Base-by-base conservation (phyloP, 2,888 invertebrate species). In the Lobophora halterata region DNA sequence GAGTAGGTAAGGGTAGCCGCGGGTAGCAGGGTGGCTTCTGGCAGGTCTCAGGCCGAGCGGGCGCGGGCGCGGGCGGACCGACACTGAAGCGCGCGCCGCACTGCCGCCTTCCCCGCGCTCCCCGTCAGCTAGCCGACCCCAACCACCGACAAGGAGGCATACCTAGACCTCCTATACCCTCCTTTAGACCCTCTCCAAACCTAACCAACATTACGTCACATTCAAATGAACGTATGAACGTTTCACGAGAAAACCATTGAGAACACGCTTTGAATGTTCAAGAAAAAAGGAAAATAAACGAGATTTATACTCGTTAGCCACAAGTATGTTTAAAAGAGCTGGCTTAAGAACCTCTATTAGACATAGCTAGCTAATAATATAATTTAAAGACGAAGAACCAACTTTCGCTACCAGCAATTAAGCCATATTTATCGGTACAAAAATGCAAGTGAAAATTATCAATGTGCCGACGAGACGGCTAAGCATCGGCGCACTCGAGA, bases 1-100 rank as follows among this genome's bases (percentile, higher is more conserved):
- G 70, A 65, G 56, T 62, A 60, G 65, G 71, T 62, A 58, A 66
- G 66, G 68, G 64, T 66, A 61, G 65, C 65, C 61, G 70, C 68
- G 68, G 68, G 78, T 75, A 81, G 78, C 81, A 80, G 80, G 76
- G 82, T 80, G 81, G 79, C n/a, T n/a, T n/a, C n/a, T n/a, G n/a
- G n/a, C n/a, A n/a, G n/a, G n/a, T n/a, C n/a, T n/a, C n/a, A n/a
- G n/a, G n/a, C n/a, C n/a, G n/a, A n/a, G 70, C 68, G 68, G 68
- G 78, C 75, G 81, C 79, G 81, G 81, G 80, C 77, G 82, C 81
- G 81, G 79, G 83, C 73, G 79, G 76, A 75, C 76, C 78, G 65
- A 78, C 79, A 86, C 86, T 83, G 83, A 79, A 66, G 78, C 78
- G 82, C 80, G 81, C 81, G 79, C 78, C 79, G 79, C 75, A 51